Conservation (phyloP, 2,888 invertebrate genomes). For the Chydorus sphaericus region DNA sequence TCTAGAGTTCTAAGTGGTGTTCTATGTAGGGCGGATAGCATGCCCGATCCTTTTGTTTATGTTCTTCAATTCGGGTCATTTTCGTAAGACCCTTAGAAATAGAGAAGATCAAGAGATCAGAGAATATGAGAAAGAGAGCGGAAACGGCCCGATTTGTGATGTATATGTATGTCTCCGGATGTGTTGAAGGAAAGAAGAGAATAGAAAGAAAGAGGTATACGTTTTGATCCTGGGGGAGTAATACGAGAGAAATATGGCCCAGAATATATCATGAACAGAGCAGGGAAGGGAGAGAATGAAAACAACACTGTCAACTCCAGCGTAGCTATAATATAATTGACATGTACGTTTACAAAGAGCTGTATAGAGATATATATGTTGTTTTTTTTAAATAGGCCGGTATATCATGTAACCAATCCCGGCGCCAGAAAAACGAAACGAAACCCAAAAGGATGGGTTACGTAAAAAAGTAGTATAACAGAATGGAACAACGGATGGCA, state of each 20-base stretch:
- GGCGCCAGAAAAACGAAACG: neutral
- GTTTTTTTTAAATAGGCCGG: too few relatives aligned
- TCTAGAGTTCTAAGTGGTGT: too few relatives aligned
- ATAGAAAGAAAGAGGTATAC: neutral
- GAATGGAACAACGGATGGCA: too few relatives aligned
- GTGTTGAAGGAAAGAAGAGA: neutral
- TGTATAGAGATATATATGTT: neutral
- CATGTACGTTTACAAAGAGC: constrained; percentile 5
- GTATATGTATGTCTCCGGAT: neutral
- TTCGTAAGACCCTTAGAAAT: too few relatives aligned
- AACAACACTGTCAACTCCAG: neutral
- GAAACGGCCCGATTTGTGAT: too few relatives aligned
- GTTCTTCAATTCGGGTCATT: too few relatives aligned
- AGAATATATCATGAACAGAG: neutral
- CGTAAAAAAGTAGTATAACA: too few relatives aligned
- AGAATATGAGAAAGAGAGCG: too few relatives aligned
- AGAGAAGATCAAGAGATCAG: too few relatives aligned
- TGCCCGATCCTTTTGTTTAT: too few relatives aligned
- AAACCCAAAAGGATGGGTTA: too few relatives aligned
- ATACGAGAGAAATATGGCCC: neutral
- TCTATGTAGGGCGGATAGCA: too few relatives aligned
- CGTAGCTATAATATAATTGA: constrained; percentile 1
- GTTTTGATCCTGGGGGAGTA: neutral
- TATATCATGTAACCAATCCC: constrained; percentile 2
- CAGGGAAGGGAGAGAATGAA: neutral